Evolutionary conservation across 2,113 vertebrate species (phyloP).

Genomic region (Platysternon megacephalum): DNA sequence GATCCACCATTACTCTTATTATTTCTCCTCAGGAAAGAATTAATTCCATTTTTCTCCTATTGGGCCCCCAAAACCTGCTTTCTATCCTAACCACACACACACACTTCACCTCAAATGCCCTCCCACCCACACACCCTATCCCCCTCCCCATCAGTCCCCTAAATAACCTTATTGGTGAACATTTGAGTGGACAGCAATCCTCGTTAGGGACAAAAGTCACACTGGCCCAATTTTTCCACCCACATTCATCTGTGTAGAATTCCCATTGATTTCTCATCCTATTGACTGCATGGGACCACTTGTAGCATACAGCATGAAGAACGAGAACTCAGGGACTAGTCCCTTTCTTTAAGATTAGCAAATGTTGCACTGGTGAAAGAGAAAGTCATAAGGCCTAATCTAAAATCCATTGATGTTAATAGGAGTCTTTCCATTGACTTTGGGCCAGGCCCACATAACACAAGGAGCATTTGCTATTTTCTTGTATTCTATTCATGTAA

Average conservation of each 20-base stretch:
- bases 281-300: neutral
- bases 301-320: conserved; percentile 26
- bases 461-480: neutral
- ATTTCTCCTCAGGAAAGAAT: neutral
- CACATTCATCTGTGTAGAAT: neutral
- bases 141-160: no score
- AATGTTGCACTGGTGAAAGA: neutral
- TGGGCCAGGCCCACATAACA: neutral
- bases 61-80: neutral
- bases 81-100: neutral
- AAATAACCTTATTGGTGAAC: neutral
- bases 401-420: neutral
- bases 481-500: neutral
- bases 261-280: conserved; percentile 7
- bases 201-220: neutral
- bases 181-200: neutral
- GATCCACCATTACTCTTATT: neutral
- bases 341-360: neutral
- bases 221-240: neutral
- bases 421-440: neutral
- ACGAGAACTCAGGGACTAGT: conserved; percentile 9
- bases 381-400: neutral
- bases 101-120: neutral
- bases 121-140: neutral
- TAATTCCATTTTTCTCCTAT: neutral